Base-by-base conservation (phyloP, 2,113 vertebrate genomes). In the Gymnarchus niloticus region DNA sequence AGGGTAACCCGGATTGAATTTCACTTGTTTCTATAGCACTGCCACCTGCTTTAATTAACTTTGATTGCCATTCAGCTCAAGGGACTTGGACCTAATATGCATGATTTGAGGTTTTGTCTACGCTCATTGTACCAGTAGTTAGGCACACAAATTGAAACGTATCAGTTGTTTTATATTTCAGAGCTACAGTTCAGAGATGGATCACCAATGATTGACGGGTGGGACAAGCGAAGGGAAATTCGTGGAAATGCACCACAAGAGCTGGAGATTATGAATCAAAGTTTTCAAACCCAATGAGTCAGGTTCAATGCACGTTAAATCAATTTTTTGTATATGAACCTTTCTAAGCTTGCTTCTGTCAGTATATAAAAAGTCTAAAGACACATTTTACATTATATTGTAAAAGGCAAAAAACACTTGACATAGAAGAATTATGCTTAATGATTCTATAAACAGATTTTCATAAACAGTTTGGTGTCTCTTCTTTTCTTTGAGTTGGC, bases 1-100 rank as follows among this genome's bases (percentile, higher is more conserved):
- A 25, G 84, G 86, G 85, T 81, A 85, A 86, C 28, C 85, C 78
- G 28, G 87, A 89, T 89, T 84, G n/a, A 56, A 81, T 91, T 91
- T 87, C 90, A 25, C 61, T 33, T 61, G 85, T 85, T 88, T 88
- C 87, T 85, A 86, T 87, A 89, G 84, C 85, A 51, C 83, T 77
- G 85, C 54, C 78, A 49, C 86, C 65, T 41, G 78, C 59, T 86
- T 86, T 86, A 87, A 89, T 88, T 89, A 88, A 88, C 87, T 41
- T 81, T 61, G 87, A 83, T 85, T 83, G 52, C 83, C 69, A 83
- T 86, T 84, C 81, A 78, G 44, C 51, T 81, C 37, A 44, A 56
- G 51, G 65, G 61, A 83, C 82, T 56, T 54, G 65, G 28, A 85
- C 65, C 54, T 88, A 83, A 49, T 78, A 86, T 87, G 59, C 81